Percentiles rank a stretch among this genome's conserved stretches.
Conservation (phyloP, 2,797 vertebrate genomes). For the Ctenosaura bakeri region DNA sequence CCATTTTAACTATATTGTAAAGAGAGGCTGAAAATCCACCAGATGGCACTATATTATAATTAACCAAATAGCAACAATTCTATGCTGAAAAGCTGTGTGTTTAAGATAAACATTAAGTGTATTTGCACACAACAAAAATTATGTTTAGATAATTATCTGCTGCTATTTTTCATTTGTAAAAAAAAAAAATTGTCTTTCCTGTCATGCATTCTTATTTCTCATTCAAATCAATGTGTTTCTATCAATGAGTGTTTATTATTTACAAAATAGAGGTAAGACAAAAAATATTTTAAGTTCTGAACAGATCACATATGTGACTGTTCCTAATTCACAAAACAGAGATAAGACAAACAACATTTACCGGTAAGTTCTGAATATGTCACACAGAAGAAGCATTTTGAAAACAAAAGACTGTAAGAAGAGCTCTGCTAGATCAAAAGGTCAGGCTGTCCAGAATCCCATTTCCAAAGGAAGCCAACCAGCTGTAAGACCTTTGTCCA, state of each 20-base stretch:
- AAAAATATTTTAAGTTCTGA: no score
- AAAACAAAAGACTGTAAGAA: neutral
- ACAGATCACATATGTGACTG: no score
- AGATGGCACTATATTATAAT: conserved; percentile 67
- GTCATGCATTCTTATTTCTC: no score
- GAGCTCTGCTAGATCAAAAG: neutral
- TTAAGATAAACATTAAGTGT: neutral
- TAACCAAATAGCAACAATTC: conserved; percentile 39
- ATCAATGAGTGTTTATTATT: no score
- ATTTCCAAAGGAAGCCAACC: neutral
- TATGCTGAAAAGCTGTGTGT: neutral
- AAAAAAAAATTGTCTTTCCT: no score
- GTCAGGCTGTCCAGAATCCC: no score
- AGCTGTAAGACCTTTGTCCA: neutral
- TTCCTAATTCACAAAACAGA: neutral
- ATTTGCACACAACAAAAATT: neutral
- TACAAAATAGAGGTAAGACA: no score
- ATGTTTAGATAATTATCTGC: neutral
- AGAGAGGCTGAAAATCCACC: conserved; percentile 41
- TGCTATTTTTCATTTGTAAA: neutral
- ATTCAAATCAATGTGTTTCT: no score
- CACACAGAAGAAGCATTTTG: neutral
- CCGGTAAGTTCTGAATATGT: neutral
- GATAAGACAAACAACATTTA: neutral
- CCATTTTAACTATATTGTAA: neutral